phyloP scores from a whole-genome alignment of 2,888 invertebrate genomes.

The Pristionchus fissidentatus region DNA sequence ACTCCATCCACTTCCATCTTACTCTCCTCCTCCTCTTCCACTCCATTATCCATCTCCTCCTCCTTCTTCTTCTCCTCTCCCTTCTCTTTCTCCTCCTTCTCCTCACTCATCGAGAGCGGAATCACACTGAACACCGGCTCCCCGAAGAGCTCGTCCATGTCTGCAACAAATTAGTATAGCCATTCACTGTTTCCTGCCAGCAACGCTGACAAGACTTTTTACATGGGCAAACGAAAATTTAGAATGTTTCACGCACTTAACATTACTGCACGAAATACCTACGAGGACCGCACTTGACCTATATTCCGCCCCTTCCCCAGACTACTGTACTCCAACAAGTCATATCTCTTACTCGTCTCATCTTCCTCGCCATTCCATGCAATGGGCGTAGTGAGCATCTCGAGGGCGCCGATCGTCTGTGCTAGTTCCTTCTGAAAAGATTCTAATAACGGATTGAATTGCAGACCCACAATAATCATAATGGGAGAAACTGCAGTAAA shows the following conservation, averaged over 20 bases:
- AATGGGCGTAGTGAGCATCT: constrained; percentile 46
- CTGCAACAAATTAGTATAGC: neutral
- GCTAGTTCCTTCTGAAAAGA: constrained; percentile 36
- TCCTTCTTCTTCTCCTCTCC: neutral
- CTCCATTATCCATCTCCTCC: neutral
- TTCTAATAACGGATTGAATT: neutral
- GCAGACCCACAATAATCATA: neutral
- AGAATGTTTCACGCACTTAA: no score
- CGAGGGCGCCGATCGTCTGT: constrained; percentile 46
- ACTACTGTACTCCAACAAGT: neutral
- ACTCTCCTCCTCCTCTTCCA: neutral
- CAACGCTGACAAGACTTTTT: no score
- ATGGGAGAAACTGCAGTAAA: no score
- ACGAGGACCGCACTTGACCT: neutral
- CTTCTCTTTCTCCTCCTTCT: neutral
- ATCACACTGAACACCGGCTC: constrained; percentile 36
- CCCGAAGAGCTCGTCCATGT: constrained; percentile 7
- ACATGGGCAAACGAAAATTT: no score
- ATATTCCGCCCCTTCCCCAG: neutral
- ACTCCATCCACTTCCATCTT: constrained; percentile 34
- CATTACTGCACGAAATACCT: no score
- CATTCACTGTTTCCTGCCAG: neutral
- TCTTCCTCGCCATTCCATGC: neutral
- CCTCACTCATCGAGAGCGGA: constrained; percentile 17
- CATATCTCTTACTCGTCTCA: neutral